phyloP scores from a whole-genome alignment of 2,888 invertebrate species.

The Branchellion lobata region DNA sequence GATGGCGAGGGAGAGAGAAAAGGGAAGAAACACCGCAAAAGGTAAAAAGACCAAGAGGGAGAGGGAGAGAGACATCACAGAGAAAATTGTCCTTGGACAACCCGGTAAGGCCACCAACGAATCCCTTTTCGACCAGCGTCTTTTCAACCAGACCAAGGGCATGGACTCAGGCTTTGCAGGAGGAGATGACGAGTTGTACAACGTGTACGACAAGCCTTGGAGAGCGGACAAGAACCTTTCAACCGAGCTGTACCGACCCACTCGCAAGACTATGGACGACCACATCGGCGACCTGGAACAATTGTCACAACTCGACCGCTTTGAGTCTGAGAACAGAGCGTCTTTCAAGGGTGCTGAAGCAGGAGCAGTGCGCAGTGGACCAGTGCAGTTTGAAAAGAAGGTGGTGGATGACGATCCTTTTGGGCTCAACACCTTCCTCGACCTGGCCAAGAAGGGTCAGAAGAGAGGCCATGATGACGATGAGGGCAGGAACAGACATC shows the following conservation, averaged over 20 bases:
- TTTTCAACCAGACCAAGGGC: conserved; percentile 81
- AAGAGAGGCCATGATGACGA: conserved; percentile 57
- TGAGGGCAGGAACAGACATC: conserved; percentile 30
- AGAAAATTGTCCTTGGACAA: conserved; percentile 94
- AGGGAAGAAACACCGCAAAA: conserved; percentile 92
- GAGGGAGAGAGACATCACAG: conserved; percentile 91
- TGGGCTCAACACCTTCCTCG: conserved; percentile 95
- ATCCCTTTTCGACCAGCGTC: conserved; percentile 80
- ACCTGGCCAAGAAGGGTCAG: conserved; percentile 77
- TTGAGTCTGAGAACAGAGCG: conserved; percentile 83
- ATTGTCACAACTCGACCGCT: conserved; percentile 66
- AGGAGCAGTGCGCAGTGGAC: conserved; percentile 63
- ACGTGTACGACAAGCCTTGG: conserved; percentile 98
- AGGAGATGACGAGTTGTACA: conserved; percentile 94
- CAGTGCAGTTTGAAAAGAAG: conserved; percentile 83
- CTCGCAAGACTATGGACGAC: conserved; percentile 81
- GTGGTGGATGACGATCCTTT: conserved; percentile 82
- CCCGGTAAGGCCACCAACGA: conserved; percentile 76
- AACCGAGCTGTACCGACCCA: conserved; percentile 71
- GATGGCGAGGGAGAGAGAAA: conserved; percentile 82
- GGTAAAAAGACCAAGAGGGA: conserved; percentile 71
- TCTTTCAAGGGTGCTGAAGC: conserved; percentile 90
- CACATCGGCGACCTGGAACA: conserved; percentile 86
- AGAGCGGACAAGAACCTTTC: conserved; percentile 81
- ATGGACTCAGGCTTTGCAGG: conserved; percentile 84